Base-by-base conservation (phyloP, 2,797 vertebrate species). In the Sebastes cheni region DNA sequence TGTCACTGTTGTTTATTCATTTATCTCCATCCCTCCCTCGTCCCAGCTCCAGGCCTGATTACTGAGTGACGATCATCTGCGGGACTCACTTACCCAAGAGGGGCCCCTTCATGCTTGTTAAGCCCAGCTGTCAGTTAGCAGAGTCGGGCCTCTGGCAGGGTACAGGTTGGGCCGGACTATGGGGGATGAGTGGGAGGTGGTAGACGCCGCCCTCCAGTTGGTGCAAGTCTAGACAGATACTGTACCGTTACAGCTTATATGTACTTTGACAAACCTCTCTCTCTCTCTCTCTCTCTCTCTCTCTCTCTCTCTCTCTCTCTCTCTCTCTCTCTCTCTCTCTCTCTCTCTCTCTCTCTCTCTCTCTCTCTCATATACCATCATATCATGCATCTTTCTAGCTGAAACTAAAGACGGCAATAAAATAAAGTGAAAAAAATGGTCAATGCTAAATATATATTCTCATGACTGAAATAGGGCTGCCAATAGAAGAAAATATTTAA, bases 31-130 rank as follows among this genome's bases (percentile, higher is more conserved):
- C 60, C 13, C 23, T 23, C 36, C 27, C 18, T 50, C 46, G 18
- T 50, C 46, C 46, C 46, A 50, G 46, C 46, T 50, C 46, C 46
- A 50, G 46, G 18, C 18, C 67, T 60, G 46, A 67, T 77, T 55
- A 39, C 42, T 81, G 80, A 66, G 65, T 82, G 81, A 77, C 60
- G 34, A 81, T 85, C 72, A 80, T 81, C 86, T 74, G 58, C 7
- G 23, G 79, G 72, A 50, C 61, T 68, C 34, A 46, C 42, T 66
- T 30, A 50, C 20, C 69, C 58, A 64, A 60, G 4, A 73, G 77
- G n/a, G 76, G 60, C 67, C n/a, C 16, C 39, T 70, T 81, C 30
- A 46, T 67, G 69, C 72, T 59, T 55, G 54, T 82, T 74, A 62
- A 81, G 36, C 46, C n/a, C 29, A 79, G 66, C 82, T 78, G 80